These are phyloP conservation scores for Dermolepida albohirtum DNA, from an alignment of 2,888 invertebrate species.

Conservation along the genomic window DNA sequence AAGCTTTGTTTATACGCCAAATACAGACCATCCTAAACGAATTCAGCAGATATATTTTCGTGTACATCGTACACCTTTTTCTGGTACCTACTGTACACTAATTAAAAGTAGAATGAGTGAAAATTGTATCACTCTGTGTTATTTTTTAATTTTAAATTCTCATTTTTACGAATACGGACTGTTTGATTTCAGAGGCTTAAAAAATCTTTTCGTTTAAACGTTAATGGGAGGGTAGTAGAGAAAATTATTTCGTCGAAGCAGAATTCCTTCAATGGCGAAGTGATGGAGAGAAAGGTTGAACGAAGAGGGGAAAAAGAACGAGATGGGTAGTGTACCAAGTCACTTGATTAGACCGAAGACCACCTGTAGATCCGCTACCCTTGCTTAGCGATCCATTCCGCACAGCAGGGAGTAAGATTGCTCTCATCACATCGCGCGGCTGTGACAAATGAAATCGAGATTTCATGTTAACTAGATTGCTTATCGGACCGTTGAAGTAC, in stretches of 20 bases:
- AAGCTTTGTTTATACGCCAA: no score
- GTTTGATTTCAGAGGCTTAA: not conserved
- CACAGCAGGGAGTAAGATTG: constrained; percentile 53
- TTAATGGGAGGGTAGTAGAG: constrained; percentile 25
- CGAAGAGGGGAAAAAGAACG: constrained; percentile 10
- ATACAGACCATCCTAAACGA: no score
- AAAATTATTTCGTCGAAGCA: constrained; percentile 41
- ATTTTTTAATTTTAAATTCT: no score
- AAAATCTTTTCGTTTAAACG: not conserved
- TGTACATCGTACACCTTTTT: no score
- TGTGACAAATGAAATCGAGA: constrained; percentile 55
- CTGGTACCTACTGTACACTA: no score
- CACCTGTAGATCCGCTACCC: constrained; percentile 52
- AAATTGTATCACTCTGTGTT: no score
- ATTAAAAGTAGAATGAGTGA: no score
- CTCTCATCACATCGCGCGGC: constrained; percentile 46
- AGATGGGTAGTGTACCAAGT: constrained; percentile 12
- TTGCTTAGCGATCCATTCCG: constrained; percentile 52
- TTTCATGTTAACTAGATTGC: constrained; percentile 56
- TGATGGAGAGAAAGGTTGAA: constrained; percentile 15
- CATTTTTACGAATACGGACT: no score
- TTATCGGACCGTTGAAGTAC: constrained; percentile 53
- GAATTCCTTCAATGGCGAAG: constrained; percentile 42
- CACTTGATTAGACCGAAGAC: constrained; percentile 48
- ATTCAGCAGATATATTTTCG: no score